Base-by-base conservation (phyloP, 2,888 invertebrate species). In the Vandiemenella viatica region DNA sequence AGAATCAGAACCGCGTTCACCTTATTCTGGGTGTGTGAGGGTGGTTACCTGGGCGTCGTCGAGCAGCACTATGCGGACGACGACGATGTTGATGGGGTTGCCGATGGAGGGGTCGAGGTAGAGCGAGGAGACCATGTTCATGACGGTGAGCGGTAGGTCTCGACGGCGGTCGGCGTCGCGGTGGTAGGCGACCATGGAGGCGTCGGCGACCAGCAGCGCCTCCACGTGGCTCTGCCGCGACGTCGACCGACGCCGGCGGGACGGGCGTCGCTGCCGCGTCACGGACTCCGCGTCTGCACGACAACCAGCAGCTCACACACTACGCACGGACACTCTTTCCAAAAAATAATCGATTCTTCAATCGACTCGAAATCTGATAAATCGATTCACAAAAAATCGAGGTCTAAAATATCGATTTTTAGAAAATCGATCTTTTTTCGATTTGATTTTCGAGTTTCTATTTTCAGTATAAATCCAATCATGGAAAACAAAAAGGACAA, bases 101-200 rank as follows among this genome's bases (percentile, higher is more conserved):
- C 91, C 91, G 58, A 92, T 87, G 46, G 83, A 84, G 5, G 89
- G 87, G 60, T 88, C 87, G 70, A 82, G 80, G 65, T 85, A 88
- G n/a, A 88, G 67, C 2, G 81, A 76, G 5, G 85, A 84, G 20
- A 82, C 91, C 86, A 91, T 90, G 65, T 91, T 92, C 88, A 91
- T 89, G 32, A 92, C 83, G 46, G 90, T 90, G 46, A 92, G 73
- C n/a, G n/a, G n/a, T 21, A 92, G 76, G 67, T 92, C 91, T 6
- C 80, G 85, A 63, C 87, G 83, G 56, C 89, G 75, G 62, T 85
- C 84, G 58, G 82, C 79, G 59, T 83, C 76, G 58, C 76, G 72
- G 67, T 92, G 90, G 64, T 88, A 90, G 46, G 83, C 79, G 57
- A 84, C 79, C 89, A 91, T 90, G 56, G 82, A 80, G 48, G 78